Base-by-base conservation (phyloP, 2,888 invertebrate species). In the Rhagium mordax region DNA sequence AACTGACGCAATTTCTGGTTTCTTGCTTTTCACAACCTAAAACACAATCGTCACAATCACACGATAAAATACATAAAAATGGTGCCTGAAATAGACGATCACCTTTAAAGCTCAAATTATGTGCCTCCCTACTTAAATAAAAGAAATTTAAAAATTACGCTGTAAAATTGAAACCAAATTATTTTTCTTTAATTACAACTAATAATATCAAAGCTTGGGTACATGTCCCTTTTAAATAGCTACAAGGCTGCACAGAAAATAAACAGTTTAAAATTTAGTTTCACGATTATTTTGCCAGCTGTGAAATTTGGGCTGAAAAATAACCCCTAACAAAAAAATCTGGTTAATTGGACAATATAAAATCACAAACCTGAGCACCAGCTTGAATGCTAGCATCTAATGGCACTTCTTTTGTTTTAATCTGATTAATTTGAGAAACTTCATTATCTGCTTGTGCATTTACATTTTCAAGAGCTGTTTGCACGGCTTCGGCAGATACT, bases 1-100 rank as follows among this genome's bases (percentile, higher is more conserved):
- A 1, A 98, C 98, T 85, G 96, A 96, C 0, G 97, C 98, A 75
- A 98, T 95, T 89, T 98, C 98, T 62, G 94, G 93, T 88, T 96
- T 95, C 85, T 93, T 93, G 77, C 92, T 90, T 62, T 93, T 91
- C 81, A 90, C 87, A 76, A 92, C 91, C 91, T 91, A 83, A 41
- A 81, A 81, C n/a, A 13, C 24, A 79, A 59, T n/a, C 6, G 24
- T 4, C n/a, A n/a, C n/a, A n/a, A n/a, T n/a, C n/a, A n/a, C n/a
- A n/a, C n/a, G n/a, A n/a, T n/a, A n/a, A n/a, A n/a, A n/a, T n/a
- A n/a, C n/a, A n/a, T n/a, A n/a, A n/a, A n/a, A n/a, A n/a, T n/a
- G n/a, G n/a, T n/a, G n/a, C n/a, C n/a, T n/a, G n/a, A n/a, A n/a
- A n/a, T n/a, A n/a, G n/a, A n/a, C n/a, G n/a, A n/a, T n/a, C n/a